These are phyloP conservation scores for Todiramphus saurophagus DNA, from an alignment of 2,113 vertebrate genomes.

Conservation along the genomic window DNA sequence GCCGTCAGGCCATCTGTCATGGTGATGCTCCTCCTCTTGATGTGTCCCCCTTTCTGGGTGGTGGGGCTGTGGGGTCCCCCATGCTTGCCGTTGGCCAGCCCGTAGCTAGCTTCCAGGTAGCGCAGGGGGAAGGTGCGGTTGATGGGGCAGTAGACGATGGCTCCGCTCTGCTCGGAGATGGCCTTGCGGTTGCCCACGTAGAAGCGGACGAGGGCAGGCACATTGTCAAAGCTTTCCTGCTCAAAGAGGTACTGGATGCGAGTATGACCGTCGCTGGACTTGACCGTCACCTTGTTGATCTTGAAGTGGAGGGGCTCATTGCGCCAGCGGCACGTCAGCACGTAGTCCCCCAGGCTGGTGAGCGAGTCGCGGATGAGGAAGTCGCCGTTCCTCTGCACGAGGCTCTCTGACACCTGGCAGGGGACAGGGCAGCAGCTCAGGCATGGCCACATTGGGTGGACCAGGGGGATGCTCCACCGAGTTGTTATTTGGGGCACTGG, in stretches of 20 bases:
- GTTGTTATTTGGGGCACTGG: background rate
- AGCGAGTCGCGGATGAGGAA: constrained; percentile 94
- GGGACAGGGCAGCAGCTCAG: background rate
- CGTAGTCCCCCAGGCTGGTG: constrained; percentile 88
- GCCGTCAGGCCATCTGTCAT: constrained; percentile 93
- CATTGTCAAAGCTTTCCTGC: constrained; percentile 90
- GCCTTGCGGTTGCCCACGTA: constrained; percentile 89
- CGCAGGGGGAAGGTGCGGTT: constrained; percentile 94
- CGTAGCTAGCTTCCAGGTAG: constrained; percentile 95
- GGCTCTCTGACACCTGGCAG: constrained; percentile 88
- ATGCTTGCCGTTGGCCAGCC: constrained; percentile 84
- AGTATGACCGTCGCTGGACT: constrained; percentile 83
- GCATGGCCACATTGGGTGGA: background rate
- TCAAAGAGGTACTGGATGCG: constrained; percentile 92
- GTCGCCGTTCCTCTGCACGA: constrained; percentile 90
- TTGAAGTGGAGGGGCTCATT: constrained; percentile 92
- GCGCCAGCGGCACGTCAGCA: constrained; percentile 92
- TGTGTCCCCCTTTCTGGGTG: constrained; percentile 89
- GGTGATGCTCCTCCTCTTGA: constrained; percentile 95
- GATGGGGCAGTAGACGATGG: constrained; percentile 93
- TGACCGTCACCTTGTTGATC: constrained; percentile 95
- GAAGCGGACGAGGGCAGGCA: constrained; percentile 89
- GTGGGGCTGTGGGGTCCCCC: constrained; percentile 82
- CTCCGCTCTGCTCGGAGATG: constrained; percentile 86
- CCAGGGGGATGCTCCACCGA: no score